Evolutionary conservation across 2,888 invertebrate species (phyloP), one percentile per base, ranked within the genome.

Genomic region (Catocala sponsa): DNA sequence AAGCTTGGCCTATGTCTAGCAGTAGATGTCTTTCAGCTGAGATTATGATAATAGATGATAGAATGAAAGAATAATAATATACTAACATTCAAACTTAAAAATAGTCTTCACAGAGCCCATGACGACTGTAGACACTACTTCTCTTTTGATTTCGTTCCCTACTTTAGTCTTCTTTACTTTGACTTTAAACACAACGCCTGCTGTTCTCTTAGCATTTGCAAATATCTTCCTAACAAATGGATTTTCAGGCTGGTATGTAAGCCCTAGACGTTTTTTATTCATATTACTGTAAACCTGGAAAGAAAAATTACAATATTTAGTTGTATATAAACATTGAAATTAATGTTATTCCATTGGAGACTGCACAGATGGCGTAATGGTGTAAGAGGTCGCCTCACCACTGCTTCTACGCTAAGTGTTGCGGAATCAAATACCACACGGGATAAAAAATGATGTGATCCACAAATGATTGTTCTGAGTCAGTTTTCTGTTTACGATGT

Each of bases 231-330:
- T 98, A 65, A 97, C 96, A 83, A 95, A 98, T 11, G 96, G 95
- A 90, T 98, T 98, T 0, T 97, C 95, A 0, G 98, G 98, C 75
- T 98, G 96, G 85, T 97, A 98, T 59, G 95, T 95, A 11, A 99
- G 83, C 72, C 97, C 97, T 59, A 98, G 84, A 48, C 97, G 95
- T 72, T 96, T 95, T 61, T 96, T 92, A 42, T 74, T 84, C 59
- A 91, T 85, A 58, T 91, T 86, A 61, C 84, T 85, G 72, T 89
- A 86, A 0, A 88, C 84, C 90, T 91, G 55, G 49, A 72, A 73
- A 55, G 64, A 25, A 53, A n/a, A 7, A 38, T 38, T 38, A 7
- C 7, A 38, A 25, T 25, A 25, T 25, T 25, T 25, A 1, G 4
- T 25, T 4, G 25, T 25, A 25, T 25, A 25, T 25, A 25, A 25